Evolutionary conservation across 1,140 invertebrate species (phyloP), one percentile per base, ranked within the genome.

Genomic region (Hetaerina americana): DNA sequence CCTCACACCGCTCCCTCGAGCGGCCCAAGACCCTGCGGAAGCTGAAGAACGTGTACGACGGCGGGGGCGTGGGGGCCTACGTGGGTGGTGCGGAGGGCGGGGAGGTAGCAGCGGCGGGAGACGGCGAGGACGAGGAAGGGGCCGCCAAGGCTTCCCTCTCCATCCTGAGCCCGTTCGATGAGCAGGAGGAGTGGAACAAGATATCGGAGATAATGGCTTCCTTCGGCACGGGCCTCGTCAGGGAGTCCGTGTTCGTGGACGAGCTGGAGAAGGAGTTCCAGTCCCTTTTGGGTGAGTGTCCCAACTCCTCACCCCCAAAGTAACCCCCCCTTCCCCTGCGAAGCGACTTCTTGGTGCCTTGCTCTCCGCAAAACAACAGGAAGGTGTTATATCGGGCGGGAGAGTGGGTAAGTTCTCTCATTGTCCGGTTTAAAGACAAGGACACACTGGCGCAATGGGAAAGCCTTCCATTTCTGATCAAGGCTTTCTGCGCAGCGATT

Each of bases 151-250:
- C n/a, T n/a, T 86, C 85, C 5, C 82, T 90, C 69, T 90, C 89
- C 18, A 87, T 92, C 70, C 86, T 95, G 74, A 94, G 92, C 77
- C 92, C 93, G 0, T 94, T 96, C 80, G 93, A 96, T 83, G 93
- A 96, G 78, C 86, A 92, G 78, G 93, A 96, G 82, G 94, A 96
- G 81, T 96, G 94, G 92, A 92, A 92, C 0, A 95, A 95, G 81
- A 96, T 97, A 73, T 92, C 92, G 8, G 93, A 95, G 81, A 96
- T 96, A 72, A 94, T 97, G 88, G 92, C 92, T 24, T 92, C 92
- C 0, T 93, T 96, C 77, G 93, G 94, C 28, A 91, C 89, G 70
- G 89, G 89, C 25, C 83, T 90, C 12, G 88, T 92, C 2, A 80
- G 90, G 6, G 92, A 93, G 77, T 92, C 90, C 0, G 89, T 93